Evolutionary conservation across 2,797 vertebrate genomes (phyloP), one percentile per base, ranked within the genome.

Genomic region (Typhlichthys eigenmanni): DNA sequence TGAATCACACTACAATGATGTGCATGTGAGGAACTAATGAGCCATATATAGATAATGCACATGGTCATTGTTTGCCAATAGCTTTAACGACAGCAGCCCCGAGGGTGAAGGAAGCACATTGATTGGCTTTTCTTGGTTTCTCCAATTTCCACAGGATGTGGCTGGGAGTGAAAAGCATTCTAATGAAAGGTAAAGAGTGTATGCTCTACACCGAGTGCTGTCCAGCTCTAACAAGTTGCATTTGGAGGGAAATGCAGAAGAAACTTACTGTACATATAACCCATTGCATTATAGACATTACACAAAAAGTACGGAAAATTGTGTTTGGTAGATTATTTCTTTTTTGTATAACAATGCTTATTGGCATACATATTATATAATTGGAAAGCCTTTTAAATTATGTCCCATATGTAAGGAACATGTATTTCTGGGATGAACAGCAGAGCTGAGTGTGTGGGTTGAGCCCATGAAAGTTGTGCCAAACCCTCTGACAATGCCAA

Each of bases 161-260:
- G 48, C 47, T 38, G 43, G 59, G 29, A 67, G 66, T 50, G 47
- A 64, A 62, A 68, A 32, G 32, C 61, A 66, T 56, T 62, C 57
- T 71, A 58, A 71, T 71, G 56, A 71, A 62, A 68, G 49, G 69
- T 51, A 58, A 43, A 59, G 58, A 14, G 29, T 68, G 47, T 60
- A 67, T 57, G 54, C 69, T 68, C 59, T 57, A 24, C 13, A 55
- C 47, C 70, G 74, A 52, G 47, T 54, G 58, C 32, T 63, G 10
- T 54, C 53, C n/a, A 47, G 13, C 6, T 54, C 47, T 29, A 16
- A 19, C n/a, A 6, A 7, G 55, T 12, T 38, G 14, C 14, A 14
- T 56, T 4, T 17, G 11, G 24, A 32, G 13, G 24, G 34, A 38
- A 38, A 38, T 38, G 34, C 34, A 8, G 34, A 6, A 38, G 34